These are phyloP conservation scores for Serilophus lunatus DNA, from an alignment of 2,113 vertebrate species.

Conservation along the genomic window DNA sequence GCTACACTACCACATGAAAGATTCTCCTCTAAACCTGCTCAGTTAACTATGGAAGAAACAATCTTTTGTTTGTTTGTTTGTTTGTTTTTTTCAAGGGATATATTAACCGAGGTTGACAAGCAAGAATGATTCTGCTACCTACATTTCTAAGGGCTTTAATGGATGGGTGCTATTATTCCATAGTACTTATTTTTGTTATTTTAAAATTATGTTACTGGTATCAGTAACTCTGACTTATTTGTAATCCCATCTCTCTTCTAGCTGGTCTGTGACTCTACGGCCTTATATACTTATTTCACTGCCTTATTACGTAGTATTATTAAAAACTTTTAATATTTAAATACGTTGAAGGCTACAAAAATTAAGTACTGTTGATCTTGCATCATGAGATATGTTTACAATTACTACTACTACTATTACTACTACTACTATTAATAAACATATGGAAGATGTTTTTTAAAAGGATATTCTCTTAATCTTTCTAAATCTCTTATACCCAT, in stretches of 20 bases:
- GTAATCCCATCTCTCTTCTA: not conserved
- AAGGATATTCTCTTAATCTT: not conserved
- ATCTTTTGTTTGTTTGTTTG: not conserved
- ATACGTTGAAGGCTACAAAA: not conserved
- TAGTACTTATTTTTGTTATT: not conserved
- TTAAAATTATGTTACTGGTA: not conserved
- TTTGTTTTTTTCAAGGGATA: not conserved
- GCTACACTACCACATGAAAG: rapidly evolving
- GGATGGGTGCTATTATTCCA: not conserved
- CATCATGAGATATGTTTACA: not conserved
- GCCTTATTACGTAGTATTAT: not conserved
- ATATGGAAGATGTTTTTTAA: not conserved
- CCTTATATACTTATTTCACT: not conserved
- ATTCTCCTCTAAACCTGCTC: not conserved
- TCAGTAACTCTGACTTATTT: not conserved
- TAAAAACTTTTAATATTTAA: not conserved
- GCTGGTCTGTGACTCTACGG: not conserved
- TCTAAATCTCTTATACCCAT: not conserved
- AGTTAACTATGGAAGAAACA: not conserved
- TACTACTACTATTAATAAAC: not conserved
- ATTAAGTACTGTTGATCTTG: not conserved
- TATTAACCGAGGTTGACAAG: not conserved
- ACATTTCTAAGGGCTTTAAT: not conserved
- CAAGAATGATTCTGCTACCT: not conserved
- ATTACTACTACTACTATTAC: not conserved